phyloP scores from a whole-genome alignment of 2,113 vertebrate species.

The Xiphorhynchus elegans region DNA sequence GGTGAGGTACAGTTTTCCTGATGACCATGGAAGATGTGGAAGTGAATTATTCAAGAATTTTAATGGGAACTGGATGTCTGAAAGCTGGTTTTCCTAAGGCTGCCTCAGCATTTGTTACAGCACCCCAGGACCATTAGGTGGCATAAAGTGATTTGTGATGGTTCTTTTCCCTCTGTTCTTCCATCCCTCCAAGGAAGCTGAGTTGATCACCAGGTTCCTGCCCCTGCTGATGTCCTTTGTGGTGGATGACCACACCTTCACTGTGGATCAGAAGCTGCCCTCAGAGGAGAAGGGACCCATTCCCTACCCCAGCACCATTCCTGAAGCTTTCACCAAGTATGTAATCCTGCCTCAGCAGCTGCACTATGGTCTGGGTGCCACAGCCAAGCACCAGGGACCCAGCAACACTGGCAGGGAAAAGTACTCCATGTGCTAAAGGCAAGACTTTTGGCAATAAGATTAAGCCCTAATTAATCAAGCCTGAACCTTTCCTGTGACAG shows the following conservation, averaged over 20 bases:
- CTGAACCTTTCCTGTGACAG: background rate
- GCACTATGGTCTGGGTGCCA: background rate
- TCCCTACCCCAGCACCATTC: slow-evolving; percentile 85
- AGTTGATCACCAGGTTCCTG: slow-evolving; percentile 92
- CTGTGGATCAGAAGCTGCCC: slow-evolving; percentile 91
- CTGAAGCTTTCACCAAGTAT: slow-evolving; percentile 88
- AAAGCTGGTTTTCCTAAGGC: background rate
- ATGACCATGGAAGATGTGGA: background rate
- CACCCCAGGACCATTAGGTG: background rate
- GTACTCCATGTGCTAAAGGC: background rate
- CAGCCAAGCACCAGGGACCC: background rate
- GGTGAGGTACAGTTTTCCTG: background rate
- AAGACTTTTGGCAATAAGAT: background rate
- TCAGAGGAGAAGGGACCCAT: slow-evolving; percentile 87
- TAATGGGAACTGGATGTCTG: background rate
- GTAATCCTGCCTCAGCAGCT: background rate
- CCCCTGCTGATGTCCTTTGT: slow-evolving; percentile 95
- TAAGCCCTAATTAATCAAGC: background rate
- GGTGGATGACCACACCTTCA: slow-evolving; percentile 94
- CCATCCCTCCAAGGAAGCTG: slow-evolving; percentile 80
- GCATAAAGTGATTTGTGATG: background rate
- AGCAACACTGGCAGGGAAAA: background rate
- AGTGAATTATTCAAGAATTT: background rate
- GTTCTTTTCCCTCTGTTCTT: background rate
- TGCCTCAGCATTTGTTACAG: background rate